Evolutionary conservation across 2,797 vertebrate genomes (phyloP).

Genomic region (Smutsia gigantea): DNA sequence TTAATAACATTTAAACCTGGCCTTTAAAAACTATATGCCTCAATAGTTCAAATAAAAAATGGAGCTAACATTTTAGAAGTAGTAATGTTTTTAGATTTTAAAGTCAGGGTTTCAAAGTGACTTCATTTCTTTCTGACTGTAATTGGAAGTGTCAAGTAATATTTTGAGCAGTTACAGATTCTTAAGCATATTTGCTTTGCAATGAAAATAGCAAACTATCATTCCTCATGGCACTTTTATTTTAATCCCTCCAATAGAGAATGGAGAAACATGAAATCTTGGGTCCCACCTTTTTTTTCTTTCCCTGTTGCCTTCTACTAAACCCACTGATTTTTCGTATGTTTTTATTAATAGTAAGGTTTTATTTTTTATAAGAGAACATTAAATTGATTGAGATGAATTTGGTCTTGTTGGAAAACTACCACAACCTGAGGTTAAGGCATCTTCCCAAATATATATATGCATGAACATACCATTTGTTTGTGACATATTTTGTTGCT

Average conservation of each 20-base stretch:
- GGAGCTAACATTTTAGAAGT: constrained; percentile 23
- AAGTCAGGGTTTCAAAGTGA: background rate
- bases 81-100: background rate
- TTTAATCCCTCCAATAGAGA: background rate
- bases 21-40: constrained; percentile 2
- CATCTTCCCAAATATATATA: background rate
- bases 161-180: constrained; percentile 44
- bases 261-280: background rate
- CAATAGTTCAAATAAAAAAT: background rate
- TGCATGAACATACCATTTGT: background rate
- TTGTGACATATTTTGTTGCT: background rate
- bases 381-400: background rate
- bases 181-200: constrained; percentile 27
- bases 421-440: background rate
- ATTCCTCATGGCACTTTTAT: background rate
- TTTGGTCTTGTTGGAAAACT: constrained; percentile 30
- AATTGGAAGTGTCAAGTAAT: constrained; percentile 24
- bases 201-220: background rate
- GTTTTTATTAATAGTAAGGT: background rate
- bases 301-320: background rate
- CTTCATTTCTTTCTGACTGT: constrained; percentile 16
- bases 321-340: background rate
- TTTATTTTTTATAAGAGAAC: background rate
- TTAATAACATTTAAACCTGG: constrained; percentile 15
- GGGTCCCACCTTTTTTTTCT: constrained; percentile 22